Evolutionary conservation across 2,113 vertebrate species (phyloP).

Genomic region (Laticauda laticaudata): DNA sequence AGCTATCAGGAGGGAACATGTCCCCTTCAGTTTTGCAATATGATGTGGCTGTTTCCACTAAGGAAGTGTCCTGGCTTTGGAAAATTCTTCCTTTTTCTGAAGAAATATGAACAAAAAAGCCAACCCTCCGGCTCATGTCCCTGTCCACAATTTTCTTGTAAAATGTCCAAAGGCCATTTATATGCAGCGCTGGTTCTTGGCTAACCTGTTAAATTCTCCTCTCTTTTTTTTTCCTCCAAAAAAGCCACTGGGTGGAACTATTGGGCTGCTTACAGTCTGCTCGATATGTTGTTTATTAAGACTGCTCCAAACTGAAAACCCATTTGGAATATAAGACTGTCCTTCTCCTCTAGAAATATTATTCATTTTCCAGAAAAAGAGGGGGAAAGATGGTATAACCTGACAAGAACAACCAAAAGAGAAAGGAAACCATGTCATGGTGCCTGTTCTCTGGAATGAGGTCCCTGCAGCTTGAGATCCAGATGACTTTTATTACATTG

Average conservation of each 20-base stretch:
- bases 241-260: constrained; percentile 65
- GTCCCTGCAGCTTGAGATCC: neutral
- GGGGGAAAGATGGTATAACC: neutral
- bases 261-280: constrained; percentile 41
- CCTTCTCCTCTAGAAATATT: neutral
- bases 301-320: neutral
- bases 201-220: neutral
- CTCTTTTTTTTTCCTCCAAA: neutral
- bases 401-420: neutral
- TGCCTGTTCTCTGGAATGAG: neutral
- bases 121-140: neutral
- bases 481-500: neutral
- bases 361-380: neutral
- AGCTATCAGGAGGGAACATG: neutral
- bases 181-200: neutral
- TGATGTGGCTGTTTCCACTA: neutral
- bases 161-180: neutral
- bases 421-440: neutral
- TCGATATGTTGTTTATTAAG: neutral
- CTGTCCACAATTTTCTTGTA: neutral
- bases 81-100: neutral
- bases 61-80: neutral
- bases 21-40: neutral
- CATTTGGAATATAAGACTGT: neutral
- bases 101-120: neutral